Conservation (phyloP, 2,113 vertebrate species). For the Neogale vison region DNA sequence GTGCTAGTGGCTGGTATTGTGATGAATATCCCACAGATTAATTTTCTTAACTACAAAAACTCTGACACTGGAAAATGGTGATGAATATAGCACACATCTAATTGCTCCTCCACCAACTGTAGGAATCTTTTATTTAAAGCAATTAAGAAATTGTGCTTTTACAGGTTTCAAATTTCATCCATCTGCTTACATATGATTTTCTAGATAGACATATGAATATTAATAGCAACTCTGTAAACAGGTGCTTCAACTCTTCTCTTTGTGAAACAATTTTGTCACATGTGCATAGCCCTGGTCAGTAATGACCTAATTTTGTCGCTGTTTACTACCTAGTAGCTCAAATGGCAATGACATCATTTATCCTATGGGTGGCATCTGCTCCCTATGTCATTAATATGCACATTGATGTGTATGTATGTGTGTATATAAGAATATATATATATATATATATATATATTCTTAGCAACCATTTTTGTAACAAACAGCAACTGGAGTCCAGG, state of each 20-base stretch:
- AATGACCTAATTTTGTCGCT: constrained; percentile 51
- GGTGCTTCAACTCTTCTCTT: constrained; percentile 47
- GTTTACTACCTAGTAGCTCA: constrained; percentile 2
- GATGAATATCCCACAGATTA: neutral
- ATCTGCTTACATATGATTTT: constrained; percentile 69
- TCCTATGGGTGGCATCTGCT: constrained; percentile 63
- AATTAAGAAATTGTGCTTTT: constrained; percentile 69
- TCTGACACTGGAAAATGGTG: constrained; percentile 28
- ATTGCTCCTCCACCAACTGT: constrained; percentile 57
- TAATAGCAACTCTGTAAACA: constrained; percentile 68
- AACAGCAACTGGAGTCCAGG: constrained; percentile 63
- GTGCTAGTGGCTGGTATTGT: neutral
- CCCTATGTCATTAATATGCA: neutral
- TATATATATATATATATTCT: neutral
- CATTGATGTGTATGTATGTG: neutral
- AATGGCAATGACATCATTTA: constrained; percentile 61
- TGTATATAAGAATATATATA: neutral
- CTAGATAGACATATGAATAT: constrained; percentile 65
- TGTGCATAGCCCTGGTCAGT: neutral
- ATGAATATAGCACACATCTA: constrained; percentile 45
- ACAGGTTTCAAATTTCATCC: constrained; percentile 67
- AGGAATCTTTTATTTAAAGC: constrained; percentile 71
- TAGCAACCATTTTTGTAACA: constrained; percentile 47
- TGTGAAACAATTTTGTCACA: constrained; percentile 51
- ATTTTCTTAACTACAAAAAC: constrained; percentile 54